Base-by-base conservation (phyloP, 2,888 invertebrate species). In the Leucophenga montana region DNA sequence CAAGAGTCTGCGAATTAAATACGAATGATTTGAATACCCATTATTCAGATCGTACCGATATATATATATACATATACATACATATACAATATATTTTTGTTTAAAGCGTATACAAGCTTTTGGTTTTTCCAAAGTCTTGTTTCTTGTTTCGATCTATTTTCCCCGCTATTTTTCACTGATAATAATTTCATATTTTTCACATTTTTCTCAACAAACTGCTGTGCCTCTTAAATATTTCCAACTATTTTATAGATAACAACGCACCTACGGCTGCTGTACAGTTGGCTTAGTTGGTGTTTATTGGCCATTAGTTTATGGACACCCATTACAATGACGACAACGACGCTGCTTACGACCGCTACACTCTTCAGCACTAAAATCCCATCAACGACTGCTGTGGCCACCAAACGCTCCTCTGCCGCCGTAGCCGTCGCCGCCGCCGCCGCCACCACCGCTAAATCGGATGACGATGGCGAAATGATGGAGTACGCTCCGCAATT, bases 401-500 rank as follows among this genome's bases (percentile, higher is more conserved):
- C 39, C 66, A 68, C 71, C 50, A 66, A 66, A 53, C 39, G 66
- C 69, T 31, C 33, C 59, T 22, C 27, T 4, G 22, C 57, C 11
- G 14, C 39, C 16, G 46, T 75, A 69, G 65, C 74, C 67, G 72
- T 71, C 20, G 67, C 71, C 33, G 74, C 76, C 18, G 70, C 78
- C 64, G 56, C 72, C 71, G 8, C 27, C 6, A 46, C 46, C 16
- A 67, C 71, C 33, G 74, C 76, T 16, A 69, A 78, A 59, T 50
- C 72, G 6, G 79, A 82, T 20, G 77, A 75, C 48, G 83, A 83
- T 71, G 84, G 85, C 69, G 85, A 85, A 75, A 79, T 82, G 77
- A 78, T 84, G 79, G 86, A 87, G 78, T 87, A 88, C 78, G 88
- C 88, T 39, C 86, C 88, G 65, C 77, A 87, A 80, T 87, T 82